Base-by-base conservation (phyloP, 2,797 vertebrate species). In the Hypotaenidia okinawae region DNA sequence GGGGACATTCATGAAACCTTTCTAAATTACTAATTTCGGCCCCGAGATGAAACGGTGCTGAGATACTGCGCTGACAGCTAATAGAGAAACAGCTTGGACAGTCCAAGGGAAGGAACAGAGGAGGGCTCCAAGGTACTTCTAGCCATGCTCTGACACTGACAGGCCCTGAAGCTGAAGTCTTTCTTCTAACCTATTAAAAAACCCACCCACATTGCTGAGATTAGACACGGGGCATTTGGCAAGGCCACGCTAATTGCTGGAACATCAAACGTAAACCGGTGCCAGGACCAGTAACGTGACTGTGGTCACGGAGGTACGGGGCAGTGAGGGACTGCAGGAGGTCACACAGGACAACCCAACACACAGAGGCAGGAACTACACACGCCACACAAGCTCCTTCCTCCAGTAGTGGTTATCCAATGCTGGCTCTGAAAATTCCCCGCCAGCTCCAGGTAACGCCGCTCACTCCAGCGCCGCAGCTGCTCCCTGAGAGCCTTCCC, bases 321-420 rank as follows among this genome's bases (percentile, higher is more conserved):
- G 2, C 80, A 76, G 69, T 33, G 37, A 32, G 39, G 57, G 33
- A 58, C 82, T 49, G 41, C 2, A 58, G 33, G 63, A 25, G 47
- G 33, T 45, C 32, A 10, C 63, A 62, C 0, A 0, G 5, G 49
- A 39, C 49, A 66, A 14, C 47, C 43, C 58, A 16, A 2, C 4
- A 3, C 5, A 43, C 0, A 2, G 57, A 33, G 58, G 57, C 63
- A 70, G 64, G 52, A 64, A 16, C 64, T 16, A 3, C 3, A 25
- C 8, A 10, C 0, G 0, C 72, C 51, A 32, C 73, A 35, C 59
- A 27, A 3, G 2, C 30, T 41, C 78, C 59, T n/a, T 76, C 63
- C 59, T 82, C 61, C 76, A 68, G 64, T 78, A 37, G 22, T 0
- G 21, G 13, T 30, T 37, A 41, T 4, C 78, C 11, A 12, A 1